Evolutionary conservation across 2,888 invertebrate genomes (phyloP).

Genomic region (Chrysolina americana): DNA sequence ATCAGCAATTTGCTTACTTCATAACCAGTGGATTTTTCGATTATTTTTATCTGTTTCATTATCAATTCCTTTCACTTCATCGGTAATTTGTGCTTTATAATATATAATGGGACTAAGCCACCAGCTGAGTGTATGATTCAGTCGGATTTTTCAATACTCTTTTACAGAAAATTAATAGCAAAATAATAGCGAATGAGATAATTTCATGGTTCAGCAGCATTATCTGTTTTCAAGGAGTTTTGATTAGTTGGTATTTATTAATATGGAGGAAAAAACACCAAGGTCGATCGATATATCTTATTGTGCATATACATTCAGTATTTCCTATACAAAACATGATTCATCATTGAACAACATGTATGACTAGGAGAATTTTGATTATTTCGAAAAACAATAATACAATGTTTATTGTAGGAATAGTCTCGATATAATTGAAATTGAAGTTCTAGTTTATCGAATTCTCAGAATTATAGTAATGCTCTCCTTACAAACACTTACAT

Average conservation of each 20-base stretch:
- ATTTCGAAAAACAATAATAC: not conserved
- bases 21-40: slow-evolving; percentile 8
- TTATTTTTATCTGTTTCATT: slow-evolving; percentile 23
- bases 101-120: slow-evolving; percentile 23
- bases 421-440: not conserved
- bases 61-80: slow-evolving; percentile 28
- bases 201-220: slow-evolving; percentile 28
- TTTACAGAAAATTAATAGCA: slow-evolving; percentile 23
- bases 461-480: too few relatives aligned
- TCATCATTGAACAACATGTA: not conserved
- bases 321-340: not conserved
- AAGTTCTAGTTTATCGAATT: too few relatives aligned
- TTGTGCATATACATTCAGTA: not conserved
- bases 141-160: slow-evolving; percentile 10
- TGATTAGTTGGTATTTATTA: slow-evolving; percentile 19
- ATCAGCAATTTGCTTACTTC: not conserved
- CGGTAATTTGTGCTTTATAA: slow-evolving; percentile 13
- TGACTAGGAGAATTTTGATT: not conserved
- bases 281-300: slow-evolving; percentile 17
- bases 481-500: too few relatives aligned
- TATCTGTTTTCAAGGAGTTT: slow-evolving; percentile 14
- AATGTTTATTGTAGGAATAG: not conserved
- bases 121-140: slow-evolving; percentile 20
- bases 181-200: slow-evolving; percentile 25
- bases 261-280: slow-evolving; percentile 3